phyloP scores from a whole-genome alignment of 2,113 vertebrate species.

The Murina feae region DNA sequence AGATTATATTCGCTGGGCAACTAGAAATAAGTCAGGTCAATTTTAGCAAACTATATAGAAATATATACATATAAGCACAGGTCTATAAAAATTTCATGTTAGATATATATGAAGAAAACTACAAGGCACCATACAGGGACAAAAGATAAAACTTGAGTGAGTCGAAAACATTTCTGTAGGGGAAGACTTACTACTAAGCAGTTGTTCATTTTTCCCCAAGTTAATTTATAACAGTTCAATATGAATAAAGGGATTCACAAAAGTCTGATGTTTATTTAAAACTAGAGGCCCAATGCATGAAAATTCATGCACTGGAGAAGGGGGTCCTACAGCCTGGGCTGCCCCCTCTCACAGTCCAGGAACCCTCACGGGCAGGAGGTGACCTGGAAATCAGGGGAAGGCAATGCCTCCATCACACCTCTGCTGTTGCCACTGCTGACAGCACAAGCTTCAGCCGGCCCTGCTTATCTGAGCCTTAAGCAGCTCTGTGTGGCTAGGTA shows the following conservation, averaged over 20 bases:
- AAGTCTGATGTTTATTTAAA: neutral
- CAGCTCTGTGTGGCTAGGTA: too few relatives aligned
- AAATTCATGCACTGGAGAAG: too few relatives aligned
- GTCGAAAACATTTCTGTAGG: neutral
- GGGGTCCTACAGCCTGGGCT: too few relatives aligned
- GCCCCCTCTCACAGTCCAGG: too few relatives aligned
- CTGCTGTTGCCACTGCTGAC: too few relatives aligned
- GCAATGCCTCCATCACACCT: too few relatives aligned
- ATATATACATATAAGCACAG: neutral
- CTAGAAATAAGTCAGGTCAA: neutral
- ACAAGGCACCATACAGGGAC: neutral
- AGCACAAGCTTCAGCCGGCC: too few relatives aligned
- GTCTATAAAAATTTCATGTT: neutral
- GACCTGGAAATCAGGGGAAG: too few relatives aligned
- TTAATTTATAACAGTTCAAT: neutral
- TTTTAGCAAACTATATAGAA: neutral
- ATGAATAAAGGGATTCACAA: neutral
- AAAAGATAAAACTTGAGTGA: neutral
- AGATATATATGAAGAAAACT: neutral
- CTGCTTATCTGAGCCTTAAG: too few relatives aligned
- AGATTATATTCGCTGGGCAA: neutral
- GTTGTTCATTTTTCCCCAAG: neutral
- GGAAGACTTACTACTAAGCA: neutral
- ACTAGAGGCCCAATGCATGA: too few relatives aligned
- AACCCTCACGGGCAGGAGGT: too few relatives aligned